These are phyloP conservation scores for Bombus picipes DNA, from an alignment of 1,140 invertebrate genomes.

Conservation along the genomic window DNA sequence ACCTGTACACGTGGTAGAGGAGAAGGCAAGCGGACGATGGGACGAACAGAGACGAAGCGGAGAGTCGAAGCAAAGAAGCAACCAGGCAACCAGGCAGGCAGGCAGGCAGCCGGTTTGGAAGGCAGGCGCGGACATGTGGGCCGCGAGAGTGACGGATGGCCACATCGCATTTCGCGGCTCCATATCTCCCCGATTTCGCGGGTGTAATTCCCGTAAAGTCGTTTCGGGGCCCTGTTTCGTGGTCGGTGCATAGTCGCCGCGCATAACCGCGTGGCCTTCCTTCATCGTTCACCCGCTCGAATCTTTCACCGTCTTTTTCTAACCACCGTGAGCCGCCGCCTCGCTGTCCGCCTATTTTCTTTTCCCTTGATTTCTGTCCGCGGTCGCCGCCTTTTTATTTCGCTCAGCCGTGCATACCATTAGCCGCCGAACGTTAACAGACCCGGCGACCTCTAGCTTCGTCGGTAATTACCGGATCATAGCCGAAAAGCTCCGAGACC, in stretches of 20 bases:
- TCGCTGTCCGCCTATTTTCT: conserved; percentile 66
- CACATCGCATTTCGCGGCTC: conserved; percentile 81
- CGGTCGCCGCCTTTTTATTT: conserved; percentile 66
- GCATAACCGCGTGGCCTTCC: conserved; percentile 49
- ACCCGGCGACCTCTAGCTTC: conserved; percentile 75
- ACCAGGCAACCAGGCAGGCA: conserved; percentile 12
- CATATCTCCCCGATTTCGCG: conserved; percentile 82
- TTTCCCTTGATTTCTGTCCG: conserved; percentile 75
- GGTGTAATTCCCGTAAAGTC: conserved; percentile 82
- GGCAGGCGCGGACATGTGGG: conserved; percentile 68
- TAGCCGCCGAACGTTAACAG: conserved; percentile 78
- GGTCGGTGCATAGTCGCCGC: conserved; percentile 43
- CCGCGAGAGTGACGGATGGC: conserved; percentile 80
- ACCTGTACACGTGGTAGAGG: conserved; percentile 38
- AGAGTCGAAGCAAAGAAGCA: not conserved
- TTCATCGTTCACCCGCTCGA: conserved; percentile 30
- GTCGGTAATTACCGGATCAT: conserved; percentile 78
- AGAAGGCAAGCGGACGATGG: not conserved
- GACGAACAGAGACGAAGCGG: not conserved
- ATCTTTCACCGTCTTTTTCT: not conserved
- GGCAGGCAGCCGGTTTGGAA: conserved; percentile 42
- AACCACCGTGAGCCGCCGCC: not conserved
- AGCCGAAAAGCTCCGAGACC: conserved; percentile 65
- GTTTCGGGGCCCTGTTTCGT: conserved; percentile 74
- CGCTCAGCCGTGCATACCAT: conserved; percentile 76